phyloP scores from a whole-genome alignment of 2,888 invertebrate species.

The Lasioglossum pauxillum region DNA sequence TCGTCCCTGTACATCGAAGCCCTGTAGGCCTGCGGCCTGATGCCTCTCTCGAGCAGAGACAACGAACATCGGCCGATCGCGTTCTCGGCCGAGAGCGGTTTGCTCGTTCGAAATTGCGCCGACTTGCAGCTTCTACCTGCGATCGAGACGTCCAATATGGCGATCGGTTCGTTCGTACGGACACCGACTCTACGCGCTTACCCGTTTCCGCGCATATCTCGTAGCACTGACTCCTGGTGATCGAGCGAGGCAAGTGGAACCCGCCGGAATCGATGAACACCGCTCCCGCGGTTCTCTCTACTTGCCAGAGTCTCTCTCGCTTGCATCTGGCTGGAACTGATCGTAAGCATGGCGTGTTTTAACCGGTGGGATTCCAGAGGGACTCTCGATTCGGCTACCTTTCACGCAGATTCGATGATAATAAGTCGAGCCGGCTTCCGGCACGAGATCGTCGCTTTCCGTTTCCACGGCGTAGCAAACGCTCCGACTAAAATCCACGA shows the following conservation, averaged over 20 bases:
- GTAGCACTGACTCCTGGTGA: slow-evolving; percentile 89
- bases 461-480: slow-evolving; percentile 75
- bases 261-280: slow-evolving; percentile 89
- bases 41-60: slow-evolving; percentile 90
- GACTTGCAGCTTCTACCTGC: slow-evolving; percentile 76
- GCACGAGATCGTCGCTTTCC: slow-evolving; percentile 77
- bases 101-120: slow-evolving; percentile 78
- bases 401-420: slow-evolving; percentile 88
- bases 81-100: slow-evolving; percentile 81
- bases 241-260: slow-evolving; percentile 87
- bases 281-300: slow-evolving; percentile 91
- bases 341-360: background rate
- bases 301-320: slow-evolving; percentile 88
- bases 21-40: slow-evolving; percentile 91
- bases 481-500: slow-evolving; percentile 77
- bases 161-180: background rate
- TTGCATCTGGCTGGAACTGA: slow-evolving; percentile 86
- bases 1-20: slow-evolving; percentile 91
- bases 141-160: background rate
- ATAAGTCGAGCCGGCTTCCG: slow-evolving; percentile 87
- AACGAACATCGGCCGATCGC: slow-evolving; percentile 89
- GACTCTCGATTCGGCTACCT: slow-evolving; percentile 81
- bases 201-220: slow-evolving; percentile 79
- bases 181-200: slow-evolving; percentile 46
- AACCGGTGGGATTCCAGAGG: background rate